Base-by-base conservation (phyloP, 1,140 invertebrate species). In the Eriosoma lanigerum region DNA sequence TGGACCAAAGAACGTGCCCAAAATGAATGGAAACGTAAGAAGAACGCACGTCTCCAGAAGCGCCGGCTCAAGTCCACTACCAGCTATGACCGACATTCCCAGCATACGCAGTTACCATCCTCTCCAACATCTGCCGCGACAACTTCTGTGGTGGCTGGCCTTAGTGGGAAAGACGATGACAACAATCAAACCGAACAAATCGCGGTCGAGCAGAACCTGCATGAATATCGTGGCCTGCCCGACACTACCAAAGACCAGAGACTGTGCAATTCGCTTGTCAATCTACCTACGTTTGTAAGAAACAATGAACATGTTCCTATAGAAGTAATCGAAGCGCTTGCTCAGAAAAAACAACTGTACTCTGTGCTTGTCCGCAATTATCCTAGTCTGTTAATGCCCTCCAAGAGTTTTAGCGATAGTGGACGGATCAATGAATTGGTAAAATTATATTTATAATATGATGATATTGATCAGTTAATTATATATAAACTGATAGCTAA, bases 341-440 rank as follows among this genome's bases (percentile, higher is more conserved):
- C 88, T 44, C 85, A 87, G 26, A 92, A 93, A 82, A 90, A 89
- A 81, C 89, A 89, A 56, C 85, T 92, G 0, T 92, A 91, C 84
- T 91, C 90, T 56, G 89, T 93, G 5, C 89, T 93, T 54, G 84
- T 93, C 60, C 90, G 92, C 82, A 92, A 92, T 83, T 92, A 92
- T 84, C 92, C 92, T 0, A 91, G 89, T 81, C 84, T 92, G 32
- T 83, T 92, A 32, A 85, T 89, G 15, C 89, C 90, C 58, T 89
- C 90, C 64, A 87, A 90, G 82, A 91, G 90, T 82, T 87, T 88
- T 24, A 92, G 91, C 1, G 91, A 92, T 82, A 90, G 90, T 73
- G 83, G 83, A 17, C 89, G 86, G 38, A 82, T 89, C 0, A 86
- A 88, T 44, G 86, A 89, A 82, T 84, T 89, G 4, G 82, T 82